Evolutionary conservation across 1,140 invertebrate species (phyloP).

Genomic region (Drosophila punjabiensis): DNA sequence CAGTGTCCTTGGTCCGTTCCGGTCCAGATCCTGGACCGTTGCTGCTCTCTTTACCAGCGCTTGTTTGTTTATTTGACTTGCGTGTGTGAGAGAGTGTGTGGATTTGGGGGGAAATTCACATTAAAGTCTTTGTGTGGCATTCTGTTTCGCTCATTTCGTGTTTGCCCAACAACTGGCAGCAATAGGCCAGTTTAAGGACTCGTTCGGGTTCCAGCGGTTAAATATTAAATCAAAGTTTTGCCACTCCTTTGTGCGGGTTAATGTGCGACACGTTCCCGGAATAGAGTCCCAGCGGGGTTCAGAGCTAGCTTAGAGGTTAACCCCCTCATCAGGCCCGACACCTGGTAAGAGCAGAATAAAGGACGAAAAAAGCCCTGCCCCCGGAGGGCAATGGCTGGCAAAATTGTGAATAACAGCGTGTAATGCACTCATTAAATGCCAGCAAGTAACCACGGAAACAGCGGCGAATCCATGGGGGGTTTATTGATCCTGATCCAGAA

Average conservation of each 20-base stretch:
- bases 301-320: slow-evolving; percentile 11
- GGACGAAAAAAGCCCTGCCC: slow-evolving; percentile 9
- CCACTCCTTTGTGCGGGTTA: slow-evolving; percentile 33
- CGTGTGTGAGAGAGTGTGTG: slow-evolving; percentile 11
- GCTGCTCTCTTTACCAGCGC: slow-evolving; percentile 77
- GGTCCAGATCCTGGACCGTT: slow-evolving; percentile 39
- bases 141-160: slow-evolving; percentile 37
- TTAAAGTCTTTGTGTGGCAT: slow-evolving; percentile 58
- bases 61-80: slow-evolving; percentile 80
- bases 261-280: slow-evolving; percentile 44
- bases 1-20: slow-evolving; percentile 28
- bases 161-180: slow-evolving; percentile 30
- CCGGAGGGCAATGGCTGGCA: slow-evolving; percentile 52
- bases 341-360: slow-evolving; percentile 14
- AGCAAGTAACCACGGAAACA: slow-evolving; percentile 33
- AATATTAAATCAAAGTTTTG: slow-evolving; percentile 53
- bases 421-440: slow-evolving; percentile 77
- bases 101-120: slow-evolving; percentile 54
- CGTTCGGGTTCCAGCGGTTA: slow-evolving; percentile 24
- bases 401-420: slow-evolving; percentile 79
- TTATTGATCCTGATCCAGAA: slow-evolving; percentile 86
- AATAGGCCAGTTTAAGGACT: slow-evolving; percentile 42
- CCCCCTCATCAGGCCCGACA: slow-evolving; percentile 4
- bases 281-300: slow-evolving; percentile 17
- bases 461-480: slow-evolving; percentile 10